Conservation (phyloP, 2,888 invertebrate species). For the Netelia melanura region DNA sequence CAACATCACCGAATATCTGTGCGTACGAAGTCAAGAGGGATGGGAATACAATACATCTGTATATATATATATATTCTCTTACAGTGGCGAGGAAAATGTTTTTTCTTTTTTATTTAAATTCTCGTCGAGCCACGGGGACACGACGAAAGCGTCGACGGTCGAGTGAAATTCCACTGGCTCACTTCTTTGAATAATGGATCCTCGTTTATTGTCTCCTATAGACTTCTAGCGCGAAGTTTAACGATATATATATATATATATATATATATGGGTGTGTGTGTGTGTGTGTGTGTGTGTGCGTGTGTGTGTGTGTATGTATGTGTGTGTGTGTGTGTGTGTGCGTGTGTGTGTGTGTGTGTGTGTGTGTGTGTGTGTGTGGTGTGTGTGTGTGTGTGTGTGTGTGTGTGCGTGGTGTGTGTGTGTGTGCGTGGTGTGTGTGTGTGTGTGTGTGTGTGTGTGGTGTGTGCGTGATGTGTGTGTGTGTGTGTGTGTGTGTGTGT, state of each 20-base stretch:
- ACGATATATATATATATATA: not conserved
- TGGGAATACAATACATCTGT: not conserved
- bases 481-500: too few species aligned
- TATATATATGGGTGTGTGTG: too few species aligned
- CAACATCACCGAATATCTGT: slow-evolving; percentile 2
- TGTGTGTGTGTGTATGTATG: too few species aligned
- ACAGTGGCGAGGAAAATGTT: slow-evolving; percentile 33
- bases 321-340: too few species aligned
- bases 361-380: too few species aligned
- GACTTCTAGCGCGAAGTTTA: slow-evolving; percentile 16
- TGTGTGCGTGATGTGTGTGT: too few species aligned
- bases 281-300: too few species aligned
- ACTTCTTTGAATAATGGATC: slow-evolving; percentile 62
- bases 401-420: too few species aligned
- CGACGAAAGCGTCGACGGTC: slow-evolving; percentile 55
- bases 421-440: too few species aligned
- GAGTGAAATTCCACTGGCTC: slow-evolving; percentile 57
- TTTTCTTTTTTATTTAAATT: slow-evolving; percentile 61
- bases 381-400: too few species aligned
- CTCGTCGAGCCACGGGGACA: slow-evolving; percentile 46
- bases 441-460: too few species aligned
- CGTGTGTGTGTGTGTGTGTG: too few species aligned
- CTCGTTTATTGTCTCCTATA: slow-evolving; percentile 51
- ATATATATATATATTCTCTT: not conserved
- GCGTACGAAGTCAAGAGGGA: not conserved